Evolutionary conservation across 1,140 invertebrate genomes (phyloP).

Genomic region (Caenorhabditis tropicalis): DNA sequence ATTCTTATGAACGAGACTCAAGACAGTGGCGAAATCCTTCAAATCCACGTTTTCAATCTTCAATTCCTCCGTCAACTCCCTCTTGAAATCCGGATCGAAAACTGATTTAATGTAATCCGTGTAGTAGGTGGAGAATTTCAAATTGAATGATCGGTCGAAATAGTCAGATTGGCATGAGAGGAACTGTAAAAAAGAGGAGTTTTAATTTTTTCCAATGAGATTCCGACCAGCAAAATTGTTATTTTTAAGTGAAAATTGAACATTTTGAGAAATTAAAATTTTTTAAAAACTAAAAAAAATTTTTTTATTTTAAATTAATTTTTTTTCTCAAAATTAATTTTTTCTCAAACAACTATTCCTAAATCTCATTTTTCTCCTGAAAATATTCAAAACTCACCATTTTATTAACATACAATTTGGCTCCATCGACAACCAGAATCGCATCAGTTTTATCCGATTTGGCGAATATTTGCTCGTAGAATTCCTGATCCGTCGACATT

Average conservation of each 20-base stretch:
- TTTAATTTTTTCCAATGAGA: no score
- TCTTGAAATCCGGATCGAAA: not conserved
- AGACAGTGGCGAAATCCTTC: not conserved
- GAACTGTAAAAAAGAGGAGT: not conserved
- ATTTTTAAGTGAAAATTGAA: no score
- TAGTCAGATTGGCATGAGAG: not conserved
- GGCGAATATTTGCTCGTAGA: not conserved
- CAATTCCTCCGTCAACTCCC: not conserved
- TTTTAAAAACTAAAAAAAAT: no score
- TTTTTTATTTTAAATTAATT: no score
- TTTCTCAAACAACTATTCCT: no score
- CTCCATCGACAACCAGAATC: not conserved
- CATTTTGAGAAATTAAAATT: no score
- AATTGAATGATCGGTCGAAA: not conserved
- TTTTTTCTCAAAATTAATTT: no score
- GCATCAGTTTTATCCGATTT: conserved; percentile 17
- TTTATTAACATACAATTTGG: not conserved
- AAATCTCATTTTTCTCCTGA: no score
- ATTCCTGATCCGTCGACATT: no score
- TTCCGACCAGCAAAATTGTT: no score
- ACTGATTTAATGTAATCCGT: no score
- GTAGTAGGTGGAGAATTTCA: no score
- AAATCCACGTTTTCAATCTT: not conserved
- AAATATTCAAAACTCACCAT: not conserved
- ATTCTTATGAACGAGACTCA: not conserved